Conservation (phyloP, 2,113 vertebrate genomes). For the Platycercus adscitus region DNA sequence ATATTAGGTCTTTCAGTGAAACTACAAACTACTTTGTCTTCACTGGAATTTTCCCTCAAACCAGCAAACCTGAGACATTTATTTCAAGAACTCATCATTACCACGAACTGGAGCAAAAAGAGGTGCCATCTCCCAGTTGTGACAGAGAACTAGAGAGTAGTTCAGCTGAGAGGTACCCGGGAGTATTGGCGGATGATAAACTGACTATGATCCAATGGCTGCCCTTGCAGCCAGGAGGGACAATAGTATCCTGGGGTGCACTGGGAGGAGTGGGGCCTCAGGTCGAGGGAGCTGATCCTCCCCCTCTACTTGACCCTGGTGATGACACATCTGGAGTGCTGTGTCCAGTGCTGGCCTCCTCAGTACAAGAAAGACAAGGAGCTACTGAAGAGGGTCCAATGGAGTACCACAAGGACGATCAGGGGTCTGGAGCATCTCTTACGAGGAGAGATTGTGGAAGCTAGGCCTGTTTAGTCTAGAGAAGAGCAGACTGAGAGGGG, state of each 20-base stretch:
- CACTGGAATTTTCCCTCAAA: neutral
- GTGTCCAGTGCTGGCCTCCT: neutral
- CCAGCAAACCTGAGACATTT: neutral
- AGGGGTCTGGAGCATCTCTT: neutral
- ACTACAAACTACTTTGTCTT: neutral
- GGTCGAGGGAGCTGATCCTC: neutral
- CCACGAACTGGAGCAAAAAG: neutral
- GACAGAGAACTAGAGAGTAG: neutral
- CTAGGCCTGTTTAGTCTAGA: neutral
- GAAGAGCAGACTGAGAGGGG: neutral
- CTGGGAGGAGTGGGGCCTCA: neutral
- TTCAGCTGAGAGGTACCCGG: neutral
- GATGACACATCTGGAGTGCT: neutral
- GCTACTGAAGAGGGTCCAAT: neutral
- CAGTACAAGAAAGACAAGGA: neutral
- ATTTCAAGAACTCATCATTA: neutral
- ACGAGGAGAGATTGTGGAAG: neutral
- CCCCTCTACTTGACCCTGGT: neutral
- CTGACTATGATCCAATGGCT: neutral
- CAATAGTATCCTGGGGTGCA: neutral
- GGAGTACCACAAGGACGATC: neutral
- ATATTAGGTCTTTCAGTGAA: neutral
- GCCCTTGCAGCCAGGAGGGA: neutral
- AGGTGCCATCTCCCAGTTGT: neutral
- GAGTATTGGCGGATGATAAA: neutral